A percentile compares a stretch with the other conserved stretches of the same genome.
phyloP scores from a whole-genome alignment of 2,113 vertebrate genomes.

The Cyrtonyx montezumae region DNA sequence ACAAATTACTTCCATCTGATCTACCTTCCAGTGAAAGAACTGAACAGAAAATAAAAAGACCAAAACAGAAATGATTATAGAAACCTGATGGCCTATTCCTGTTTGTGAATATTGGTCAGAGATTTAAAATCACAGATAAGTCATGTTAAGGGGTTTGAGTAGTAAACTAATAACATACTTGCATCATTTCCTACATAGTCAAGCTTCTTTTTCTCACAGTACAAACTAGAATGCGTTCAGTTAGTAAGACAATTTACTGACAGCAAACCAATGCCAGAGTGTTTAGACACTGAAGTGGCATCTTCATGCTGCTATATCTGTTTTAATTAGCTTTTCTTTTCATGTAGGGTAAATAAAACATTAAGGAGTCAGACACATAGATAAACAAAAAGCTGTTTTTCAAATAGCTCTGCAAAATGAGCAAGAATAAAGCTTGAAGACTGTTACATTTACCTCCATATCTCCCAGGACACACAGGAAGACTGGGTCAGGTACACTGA shows the following conservation, averaged over 20 bases:
- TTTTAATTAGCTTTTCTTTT: conserved; percentile 62
- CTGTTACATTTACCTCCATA: conserved; percentile 65
- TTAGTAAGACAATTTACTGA: not conserved
- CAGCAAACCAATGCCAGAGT: not conserved
- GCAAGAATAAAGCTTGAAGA: conserved; percentile 65
- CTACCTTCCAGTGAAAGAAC: not conserved
- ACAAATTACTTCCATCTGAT: not conserved
- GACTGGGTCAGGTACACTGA: conserved; percentile 63
- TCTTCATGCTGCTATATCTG: not conserved
- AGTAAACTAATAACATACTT: not conserved
- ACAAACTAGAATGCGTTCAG: not conserved
- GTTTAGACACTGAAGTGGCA: conserved; percentile 9
- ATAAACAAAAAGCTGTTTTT: conserved; percentile 39
- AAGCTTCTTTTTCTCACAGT: not conserved
- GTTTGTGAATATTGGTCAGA: not conserved
- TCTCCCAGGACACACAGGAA: conserved; percentile 49
- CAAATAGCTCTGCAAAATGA: conserved; percentile 61
- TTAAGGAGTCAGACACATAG: conserved; percentile 39
- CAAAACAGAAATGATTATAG: not conserved
- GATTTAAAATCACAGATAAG: not conserved
- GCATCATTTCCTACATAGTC: not conserved
- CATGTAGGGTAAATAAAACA: conserved; percentile 52
- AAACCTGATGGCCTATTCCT: not conserved
- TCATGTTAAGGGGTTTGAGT: not conserved
- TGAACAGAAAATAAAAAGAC: not conserved